A percentile compares a stretch with the other conserved stretches of the same genome.
phyloP scores from a whole-genome alignment of 2,797 vertebrate genomes.

The Otus scops region DNA sequence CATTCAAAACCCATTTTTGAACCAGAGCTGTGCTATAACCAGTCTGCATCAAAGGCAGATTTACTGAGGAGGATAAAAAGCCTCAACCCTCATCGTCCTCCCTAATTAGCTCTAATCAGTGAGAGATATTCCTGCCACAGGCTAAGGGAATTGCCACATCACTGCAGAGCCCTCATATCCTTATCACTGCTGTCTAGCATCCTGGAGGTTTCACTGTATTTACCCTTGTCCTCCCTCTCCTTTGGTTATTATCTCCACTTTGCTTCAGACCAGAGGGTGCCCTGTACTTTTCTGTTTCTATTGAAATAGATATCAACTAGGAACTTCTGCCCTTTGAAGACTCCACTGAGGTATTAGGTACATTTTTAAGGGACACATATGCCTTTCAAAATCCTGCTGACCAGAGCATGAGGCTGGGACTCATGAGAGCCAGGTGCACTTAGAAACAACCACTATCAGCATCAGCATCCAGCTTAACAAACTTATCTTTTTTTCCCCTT shows the following conservation, averaged over 20 bases:
- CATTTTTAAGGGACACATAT: background rate
- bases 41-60: conserved; percentile 4
- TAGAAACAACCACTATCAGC: background rate
- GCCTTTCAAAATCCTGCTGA: background rate
- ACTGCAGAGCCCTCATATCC: background rate
- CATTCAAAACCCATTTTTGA: background rate
- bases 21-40: background rate
- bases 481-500: background rate
- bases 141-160: conserved; percentile 11
- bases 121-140: conserved; percentile 22
- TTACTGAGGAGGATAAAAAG: conserved; percentile 15
- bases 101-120: conserved; percentile 32
- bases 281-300: background rate
- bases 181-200: background rate
- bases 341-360: background rate
- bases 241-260: background rate
- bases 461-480: background rate
- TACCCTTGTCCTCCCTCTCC: background rate
- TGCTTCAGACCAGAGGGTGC: background rate
- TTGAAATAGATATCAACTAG: background rate
- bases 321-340: background rate
- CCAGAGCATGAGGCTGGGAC: background rate
- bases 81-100: background rate
- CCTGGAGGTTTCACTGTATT: background rate
- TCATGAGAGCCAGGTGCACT: background rate